Evolutionary conservation across 2,797 vertebrate species (phyloP), one percentile per base, ranked within the genome.

Genomic region (Pygocentrus nattereri): DNA sequence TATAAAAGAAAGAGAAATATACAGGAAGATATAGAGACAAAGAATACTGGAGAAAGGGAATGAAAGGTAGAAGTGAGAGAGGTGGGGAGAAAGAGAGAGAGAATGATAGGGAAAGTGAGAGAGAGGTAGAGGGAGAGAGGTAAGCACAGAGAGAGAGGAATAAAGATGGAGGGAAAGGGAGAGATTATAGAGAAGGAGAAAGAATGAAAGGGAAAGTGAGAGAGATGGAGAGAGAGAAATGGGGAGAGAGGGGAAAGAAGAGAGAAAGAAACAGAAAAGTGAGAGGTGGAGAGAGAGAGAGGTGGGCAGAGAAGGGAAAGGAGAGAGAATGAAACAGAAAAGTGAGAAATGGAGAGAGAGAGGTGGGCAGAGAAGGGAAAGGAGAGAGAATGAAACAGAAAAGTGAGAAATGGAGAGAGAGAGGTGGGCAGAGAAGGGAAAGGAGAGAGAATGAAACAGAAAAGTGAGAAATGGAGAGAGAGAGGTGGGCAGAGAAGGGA

Each of bases 81-180:
- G 52, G n/a, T 34, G 64, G 31, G 78, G 56, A 44, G 50, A 79
- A 75, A 44, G 27, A 47, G 13, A 34, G 23, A 54, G 2, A n/a
- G 18, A 54, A 0, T 6, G 18, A 21, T 3, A n/a, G 49, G 2
- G 15, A 52, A 3, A 21, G 52, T 3, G 52, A 54, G 6, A 58
- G n/a, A 58, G 19, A 7, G 52, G n/a, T 50, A 56, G 52, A 58
- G 27, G 52, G 27, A 34, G 30, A 56, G 62, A 71, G 8, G n/a
- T 25, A 52, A 31, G 44, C 56, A 78, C 21, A 16, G 73, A 69
- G 30, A 75, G 67, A 34, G 52, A 79, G 79, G 23, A n/a, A 49
- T n/a, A 31, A 25, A 72, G 54, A 56, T 1, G 23, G 19, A 58
- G 12, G 5, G 0, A n/a, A 3, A 1, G 10, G 1, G 6, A 1